Conservation (phyloP, 2,113 vertebrate species). For the Nipponia nippon region DNA sequence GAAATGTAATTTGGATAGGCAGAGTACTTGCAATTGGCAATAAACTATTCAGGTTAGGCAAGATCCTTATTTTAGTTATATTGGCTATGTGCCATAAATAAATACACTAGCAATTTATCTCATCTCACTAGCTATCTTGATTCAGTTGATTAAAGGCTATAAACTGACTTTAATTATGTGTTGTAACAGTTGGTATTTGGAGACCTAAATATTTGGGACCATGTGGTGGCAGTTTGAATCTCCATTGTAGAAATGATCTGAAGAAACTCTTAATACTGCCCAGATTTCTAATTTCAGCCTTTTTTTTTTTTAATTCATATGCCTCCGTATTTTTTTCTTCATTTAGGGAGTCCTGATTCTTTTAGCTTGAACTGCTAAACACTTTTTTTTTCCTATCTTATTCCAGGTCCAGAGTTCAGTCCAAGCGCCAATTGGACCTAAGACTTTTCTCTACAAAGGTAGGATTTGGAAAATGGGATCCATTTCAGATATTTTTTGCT, state of each 20-base stretch:
- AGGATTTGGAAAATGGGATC: not conserved
- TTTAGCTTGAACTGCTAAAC: not conserved
- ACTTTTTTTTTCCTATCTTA: not conserved
- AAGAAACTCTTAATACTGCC: not conserved
- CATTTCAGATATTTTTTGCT: not conserved
- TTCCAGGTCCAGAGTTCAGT: not conserved
- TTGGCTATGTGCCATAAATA: not conserved
- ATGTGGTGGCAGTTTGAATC: slow-evolving; percentile 29
- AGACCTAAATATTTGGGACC: slow-evolving; percentile 49
- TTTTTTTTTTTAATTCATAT: not conserved
- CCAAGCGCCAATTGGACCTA: not conserved
- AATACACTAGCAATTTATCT: slow-evolving; percentile 23
- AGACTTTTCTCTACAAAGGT: not conserved
- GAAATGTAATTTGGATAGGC: not conserved
- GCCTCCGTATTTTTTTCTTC: not conserved
- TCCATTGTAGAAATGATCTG: not conserved
- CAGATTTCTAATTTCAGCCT: not conserved
- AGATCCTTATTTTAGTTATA: not conserved
- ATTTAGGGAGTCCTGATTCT: not conserved
- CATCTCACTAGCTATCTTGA: not conserved
- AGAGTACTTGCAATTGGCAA: not conserved
- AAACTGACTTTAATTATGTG: slow-evolving; percentile 36
- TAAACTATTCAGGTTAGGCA: slow-evolving; percentile 9
- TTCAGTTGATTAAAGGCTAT: slow-evolving; percentile 14
- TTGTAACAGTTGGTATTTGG: slow-evolving; percentile 45